phyloP scores from a whole-genome alignment of 2,113 vertebrate genomes.

The Laticauda colubrina region DNA sequence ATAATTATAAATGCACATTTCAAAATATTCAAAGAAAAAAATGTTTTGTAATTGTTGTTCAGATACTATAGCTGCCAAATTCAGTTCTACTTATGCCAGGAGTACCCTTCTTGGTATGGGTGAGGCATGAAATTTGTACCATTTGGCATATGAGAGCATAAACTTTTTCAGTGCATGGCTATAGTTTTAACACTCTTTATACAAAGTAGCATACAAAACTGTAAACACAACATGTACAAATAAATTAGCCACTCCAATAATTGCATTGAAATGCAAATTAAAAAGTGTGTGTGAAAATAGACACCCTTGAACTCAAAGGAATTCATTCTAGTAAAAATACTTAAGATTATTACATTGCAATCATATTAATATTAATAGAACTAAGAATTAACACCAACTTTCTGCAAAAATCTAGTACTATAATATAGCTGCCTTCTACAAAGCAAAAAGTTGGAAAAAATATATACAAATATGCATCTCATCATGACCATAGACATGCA shows the following conservation, averaged over 20 bases:
- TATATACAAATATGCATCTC: neutral
- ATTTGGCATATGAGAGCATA: rapidly evolving
- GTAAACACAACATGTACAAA: rapidly evolving
- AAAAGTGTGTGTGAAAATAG: neutral
- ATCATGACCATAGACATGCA: neutral
- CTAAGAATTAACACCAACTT: slow-evolving; percentile 13
- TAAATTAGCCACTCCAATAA: neutral
- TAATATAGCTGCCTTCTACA: neutral
- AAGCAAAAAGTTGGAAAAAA: neutral
- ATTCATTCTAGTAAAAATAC: neutral
- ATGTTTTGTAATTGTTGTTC: neutral
- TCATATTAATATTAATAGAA: slow-evolving; percentile 2
- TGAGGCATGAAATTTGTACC: neutral
- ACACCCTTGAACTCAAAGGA: neutral
- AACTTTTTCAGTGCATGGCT: neutral
- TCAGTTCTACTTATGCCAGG: slow-evolving; percentile 2
- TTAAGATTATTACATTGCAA: neutral
- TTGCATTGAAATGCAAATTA: neutral
- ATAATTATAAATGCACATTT: neutral
- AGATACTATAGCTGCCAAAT: neutral
- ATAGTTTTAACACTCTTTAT: neutral
- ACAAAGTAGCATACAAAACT: slow-evolving; percentile 18
- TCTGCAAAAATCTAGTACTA: neutral
- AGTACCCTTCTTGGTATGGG: neutral
- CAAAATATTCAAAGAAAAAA: neutral